A percentile compares a stretch with the other conserved stretches of the same genome.
Conservation (phyloP, 2,888 invertebrate genomes). For the Pterobdella sp. region DNA sequence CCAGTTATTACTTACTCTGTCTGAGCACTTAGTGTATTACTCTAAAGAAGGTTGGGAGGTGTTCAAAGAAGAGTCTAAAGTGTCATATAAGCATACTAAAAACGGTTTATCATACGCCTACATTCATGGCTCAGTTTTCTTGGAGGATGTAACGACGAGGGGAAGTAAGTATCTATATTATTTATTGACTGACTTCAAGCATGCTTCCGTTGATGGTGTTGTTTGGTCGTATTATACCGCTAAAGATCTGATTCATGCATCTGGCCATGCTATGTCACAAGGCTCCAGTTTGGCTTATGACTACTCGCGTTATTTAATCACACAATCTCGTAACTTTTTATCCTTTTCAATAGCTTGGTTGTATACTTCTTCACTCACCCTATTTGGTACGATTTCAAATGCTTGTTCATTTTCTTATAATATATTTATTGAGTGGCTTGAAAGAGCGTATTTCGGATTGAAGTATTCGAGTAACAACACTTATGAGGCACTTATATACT, state of each 20-base stretch:
- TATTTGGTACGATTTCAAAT: neutral
- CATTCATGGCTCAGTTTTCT: neutral
- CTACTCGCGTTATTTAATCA: constrained; percentile 5
- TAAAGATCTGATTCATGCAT: neutral
- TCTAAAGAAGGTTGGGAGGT: neutral
- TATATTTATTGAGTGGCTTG: neutral
- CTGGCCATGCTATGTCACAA: neutral
- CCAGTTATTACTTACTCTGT: neutral
- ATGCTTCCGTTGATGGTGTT: constrained; percentile 17
- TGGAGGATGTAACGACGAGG: neutral
- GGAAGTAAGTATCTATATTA: constrained; percentile 8
- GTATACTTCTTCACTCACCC: neutral
- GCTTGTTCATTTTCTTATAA: too few species aligned
- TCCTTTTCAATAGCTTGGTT: constrained; percentile 7
- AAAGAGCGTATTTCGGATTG: neutral
- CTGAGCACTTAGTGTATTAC: neutral
- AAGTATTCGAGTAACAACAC: neutral
- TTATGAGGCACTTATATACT: neutral
- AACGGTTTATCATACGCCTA: constrained; percentile 1
- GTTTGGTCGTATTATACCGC: neutral
- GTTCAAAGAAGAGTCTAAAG: neutral
- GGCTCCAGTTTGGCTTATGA: neutral
- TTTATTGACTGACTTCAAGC: constrained; percentile 24
- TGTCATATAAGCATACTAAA: neutral
- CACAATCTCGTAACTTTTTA: neutral